phyloP scores from a whole-genome alignment of 2,888 invertebrate species.

The Lacanobia wlatinum region DNA sequence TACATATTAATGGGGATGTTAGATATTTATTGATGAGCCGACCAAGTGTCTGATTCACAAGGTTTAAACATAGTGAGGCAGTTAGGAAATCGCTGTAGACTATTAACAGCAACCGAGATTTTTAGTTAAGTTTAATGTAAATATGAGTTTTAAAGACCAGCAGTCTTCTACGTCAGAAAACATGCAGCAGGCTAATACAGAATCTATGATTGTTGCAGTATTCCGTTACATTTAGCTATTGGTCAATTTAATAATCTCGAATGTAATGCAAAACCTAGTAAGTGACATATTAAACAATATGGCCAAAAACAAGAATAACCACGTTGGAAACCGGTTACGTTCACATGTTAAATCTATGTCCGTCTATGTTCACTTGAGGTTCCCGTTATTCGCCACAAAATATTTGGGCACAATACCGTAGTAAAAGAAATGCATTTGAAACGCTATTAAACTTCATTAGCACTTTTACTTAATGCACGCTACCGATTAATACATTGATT shows the following conservation, averaged over 20 bases:
- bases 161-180: slow-evolving; percentile 1
- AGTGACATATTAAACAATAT: slow-evolving; percentile 59
- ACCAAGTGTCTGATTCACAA: slow-evolving; percentile 12
- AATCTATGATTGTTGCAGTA: background rate
- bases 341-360: slow-evolving; percentile 53
- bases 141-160: background rate
- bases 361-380: slow-evolving; percentile 60
- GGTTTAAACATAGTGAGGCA: background rate
- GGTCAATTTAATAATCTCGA: slow-evolving; percentile 7
- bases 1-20: slow-evolving; percentile 17
- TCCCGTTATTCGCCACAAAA: slow-evolving; percentile 60
- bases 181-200: slow-evolving; percentile 3
- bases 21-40: slow-evolving; percentile 21
- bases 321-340: slow-evolving; percentile 60
- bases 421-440: slow-evolving; percentile 56
- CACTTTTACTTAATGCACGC: slow-evolving; percentile 39
- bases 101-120: background rate
- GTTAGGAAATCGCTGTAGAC: slow-evolving; percentile 6
- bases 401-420: slow-evolving; percentile 58
- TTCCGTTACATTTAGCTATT: slow-evolving; percentile 6
- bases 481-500: slow-evolving; percentile 15
- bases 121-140: background rate
- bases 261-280: slow-evolving; percentile 50
- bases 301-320: slow-evolving; percentile 59
- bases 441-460: slow-evolving; percentile 54